Percentiles rank a stretch among this genome's conserved stretches.
Evolutionary conservation across 2,113 vertebrate species (phyloP).

Genomic region (Zosterops lateralis): DNA sequence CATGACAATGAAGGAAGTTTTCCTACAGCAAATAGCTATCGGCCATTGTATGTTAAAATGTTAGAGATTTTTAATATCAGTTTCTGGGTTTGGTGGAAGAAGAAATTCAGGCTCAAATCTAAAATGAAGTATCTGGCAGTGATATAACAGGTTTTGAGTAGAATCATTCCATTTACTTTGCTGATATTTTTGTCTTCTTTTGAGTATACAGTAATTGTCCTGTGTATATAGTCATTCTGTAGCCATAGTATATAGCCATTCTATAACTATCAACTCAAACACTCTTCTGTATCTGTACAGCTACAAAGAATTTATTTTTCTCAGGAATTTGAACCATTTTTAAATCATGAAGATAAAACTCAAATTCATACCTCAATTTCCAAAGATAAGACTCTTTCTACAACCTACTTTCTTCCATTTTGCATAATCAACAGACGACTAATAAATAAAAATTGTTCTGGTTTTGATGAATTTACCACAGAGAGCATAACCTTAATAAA

Average conservation of each 20-base stretch:
- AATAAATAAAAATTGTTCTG: neutral
- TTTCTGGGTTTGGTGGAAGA: neutral
- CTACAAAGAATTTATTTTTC: neutral
- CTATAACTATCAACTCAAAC: neutral
- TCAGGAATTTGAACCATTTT: neutral
- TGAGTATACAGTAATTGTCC: neutral
- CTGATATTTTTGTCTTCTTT: neutral
- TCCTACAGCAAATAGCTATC: neutral
- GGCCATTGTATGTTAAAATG: neutral
- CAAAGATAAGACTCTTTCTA: neutral
- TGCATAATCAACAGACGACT: neutral
- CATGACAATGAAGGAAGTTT: neutral
- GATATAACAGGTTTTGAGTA: neutral
- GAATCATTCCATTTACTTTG: neutral
- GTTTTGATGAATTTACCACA: neutral
- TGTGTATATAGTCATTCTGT: neutral
- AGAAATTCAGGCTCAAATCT: neutral
- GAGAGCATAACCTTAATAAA: neutral
- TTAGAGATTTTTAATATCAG: rapidly evolving
- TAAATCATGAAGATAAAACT: neutral
- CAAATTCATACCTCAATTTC: neutral
- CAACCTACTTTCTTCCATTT: neutral
- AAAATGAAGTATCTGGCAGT: neutral
- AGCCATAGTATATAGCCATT: neutral
- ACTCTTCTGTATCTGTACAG: neutral